Evolutionary conservation across 2,888 invertebrate genomes (phyloP).

Genomic region (Eupithecia tripunctaria): DNA sequence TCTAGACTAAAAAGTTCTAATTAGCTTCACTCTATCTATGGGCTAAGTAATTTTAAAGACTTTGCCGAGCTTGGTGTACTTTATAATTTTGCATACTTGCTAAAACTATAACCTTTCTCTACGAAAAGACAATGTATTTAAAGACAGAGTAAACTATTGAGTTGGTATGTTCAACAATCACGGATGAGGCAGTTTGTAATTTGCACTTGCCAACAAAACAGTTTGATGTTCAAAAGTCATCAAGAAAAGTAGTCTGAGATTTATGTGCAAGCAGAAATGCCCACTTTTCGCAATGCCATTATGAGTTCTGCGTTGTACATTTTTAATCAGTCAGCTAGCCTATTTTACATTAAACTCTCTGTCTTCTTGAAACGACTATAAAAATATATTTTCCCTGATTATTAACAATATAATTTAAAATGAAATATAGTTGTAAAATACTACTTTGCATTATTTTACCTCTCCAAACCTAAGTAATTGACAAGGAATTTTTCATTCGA

Average conservation of each 20-base stretch:
- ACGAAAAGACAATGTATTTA: background rate
- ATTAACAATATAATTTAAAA: background rate
- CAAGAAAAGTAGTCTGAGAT: background rate
- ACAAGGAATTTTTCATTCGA: background rate
- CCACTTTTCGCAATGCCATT: conserved; percentile 7
- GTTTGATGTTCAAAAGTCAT: conserved; percentile 4
- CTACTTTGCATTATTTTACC: background rate
- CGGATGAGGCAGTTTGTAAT: background rate
- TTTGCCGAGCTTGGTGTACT: background rate
- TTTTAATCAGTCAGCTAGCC: background rate
- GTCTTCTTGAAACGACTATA: background rate
- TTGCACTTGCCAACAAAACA: conserved; percentile 2
- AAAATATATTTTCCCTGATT: background rate
- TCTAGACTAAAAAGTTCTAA: background rate
- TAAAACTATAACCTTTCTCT: background rate
- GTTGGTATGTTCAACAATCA: background rate
- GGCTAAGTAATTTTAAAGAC: background rate
- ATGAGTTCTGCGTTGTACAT: background rate
- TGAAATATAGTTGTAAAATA: background rate
- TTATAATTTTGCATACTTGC: background rate
- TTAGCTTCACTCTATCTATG: background rate
- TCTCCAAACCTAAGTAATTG: background rate
- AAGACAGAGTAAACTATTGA: background rate
- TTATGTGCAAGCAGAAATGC: conserved; percentile 1
- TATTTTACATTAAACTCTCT: background rate